Evolutionary conservation across 2,797 vertebrate genomes (phyloP), one percentile per base, ranked within the genome.

Genomic region (Pangasius krempfi): DNA sequence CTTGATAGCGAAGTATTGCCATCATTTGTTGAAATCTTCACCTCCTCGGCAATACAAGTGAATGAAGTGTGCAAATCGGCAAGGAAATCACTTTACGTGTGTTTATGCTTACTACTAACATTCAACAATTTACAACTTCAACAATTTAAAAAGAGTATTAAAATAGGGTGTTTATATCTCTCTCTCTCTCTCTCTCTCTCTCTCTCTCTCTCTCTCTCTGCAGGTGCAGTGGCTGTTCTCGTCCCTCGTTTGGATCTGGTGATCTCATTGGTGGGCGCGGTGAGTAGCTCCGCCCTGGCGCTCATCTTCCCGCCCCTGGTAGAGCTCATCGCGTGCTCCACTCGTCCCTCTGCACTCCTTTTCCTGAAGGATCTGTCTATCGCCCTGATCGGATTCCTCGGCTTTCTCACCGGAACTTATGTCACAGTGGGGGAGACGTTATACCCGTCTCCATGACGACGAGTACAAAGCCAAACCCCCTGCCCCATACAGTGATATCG

Each of bases 211-310:
- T 27, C 14, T 81, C 73, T 68, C 68, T 73, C 27, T 12, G 4
- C 64, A 98, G 97, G 97, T 94, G 95, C 96, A 2, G 93, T 96
- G 2, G 97, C 97, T 0, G 85, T 97, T 89, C 93, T 96, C 87
- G 96, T 98, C 90, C 97, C 97, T 66, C 96, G 95, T 27, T 93
- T 98, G 12, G 97, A 98, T 92, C 93, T 97, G 80, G 97, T 97
- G 72, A 98, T 98, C 92, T 97, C 97, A 25, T 94, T 98, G 0
- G 96, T 98, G 0, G 97, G 97, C 3, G 97, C 97, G 0, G 96
- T 97, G 87, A 97, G 97, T 95, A 98, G 97, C 93, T 97, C 97
- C 82, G 96, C 97, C 0, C 90, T 98, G 90, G 97, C 97, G 7
- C 95, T 98, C 62, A 94, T 97, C 93, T 93, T 98, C 5, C 97